These are phyloP conservation scores for Sebastes nivosus DNA, from an alignment of 2,797 vertebrate genomes.

Conservation along the genomic window DNA sequence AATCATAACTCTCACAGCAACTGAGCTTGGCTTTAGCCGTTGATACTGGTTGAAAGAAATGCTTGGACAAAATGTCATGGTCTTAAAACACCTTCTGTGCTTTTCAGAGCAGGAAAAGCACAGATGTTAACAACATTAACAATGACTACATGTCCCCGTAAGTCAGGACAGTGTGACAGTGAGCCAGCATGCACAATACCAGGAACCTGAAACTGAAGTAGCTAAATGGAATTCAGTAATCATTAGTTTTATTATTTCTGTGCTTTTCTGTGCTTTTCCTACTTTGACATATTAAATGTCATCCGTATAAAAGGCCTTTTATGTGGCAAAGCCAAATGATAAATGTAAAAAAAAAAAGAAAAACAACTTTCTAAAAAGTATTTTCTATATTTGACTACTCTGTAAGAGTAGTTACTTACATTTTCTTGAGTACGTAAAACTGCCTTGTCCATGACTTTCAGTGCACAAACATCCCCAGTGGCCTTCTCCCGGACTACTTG, in stretches of 20 bases:
- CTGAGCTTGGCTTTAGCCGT: neutral
- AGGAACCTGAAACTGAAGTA: neutral
- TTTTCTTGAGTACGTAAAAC: conserved; percentile 85
- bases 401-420: conserved; percentile 76
- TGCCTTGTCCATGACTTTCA: conserved; percentile 95
- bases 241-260: neutral
- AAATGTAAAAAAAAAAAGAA: neutral
- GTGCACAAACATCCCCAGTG: conserved; percentile 92
- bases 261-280: neutral
- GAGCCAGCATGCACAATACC: neutral
- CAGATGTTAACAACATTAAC: neutral
- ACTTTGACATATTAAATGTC: no score
- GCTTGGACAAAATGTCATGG: neutral
- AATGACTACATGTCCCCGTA: neutral
- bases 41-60: neutral
- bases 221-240: neutral
- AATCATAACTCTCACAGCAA: neutral
- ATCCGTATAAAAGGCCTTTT: no score
- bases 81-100: neutral
- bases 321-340: neutral
- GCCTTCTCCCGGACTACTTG: conserved; percentile 91
- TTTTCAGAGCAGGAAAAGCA: neutral
- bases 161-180: neutral
- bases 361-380: neutral
- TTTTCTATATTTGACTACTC: neutral